Evolutionary conservation across 2,888 invertebrate species (phyloP).

Genomic region (Hecatera dysodea): DNA sequence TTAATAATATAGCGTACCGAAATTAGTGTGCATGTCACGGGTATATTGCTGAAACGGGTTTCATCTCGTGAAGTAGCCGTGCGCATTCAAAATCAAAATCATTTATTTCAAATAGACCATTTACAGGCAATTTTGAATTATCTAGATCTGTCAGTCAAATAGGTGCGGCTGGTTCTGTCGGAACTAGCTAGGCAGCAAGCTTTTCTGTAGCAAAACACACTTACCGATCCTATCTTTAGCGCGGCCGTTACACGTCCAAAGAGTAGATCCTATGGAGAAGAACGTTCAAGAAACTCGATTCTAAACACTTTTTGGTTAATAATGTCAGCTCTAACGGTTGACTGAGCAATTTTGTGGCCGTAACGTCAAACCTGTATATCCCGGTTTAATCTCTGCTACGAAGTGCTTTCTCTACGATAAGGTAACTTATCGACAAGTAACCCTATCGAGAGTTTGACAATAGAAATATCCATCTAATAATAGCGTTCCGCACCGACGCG

Average conservation of each 20-base stretch:
- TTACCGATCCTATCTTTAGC: too few relatives aligned
- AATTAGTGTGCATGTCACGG: slow-evolving; percentile 44
- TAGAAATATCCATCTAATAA: slow-evolving; percentile 56
- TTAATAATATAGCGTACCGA: slow-evolving; percentile 41
- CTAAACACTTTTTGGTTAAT: slow-evolving; percentile 60
- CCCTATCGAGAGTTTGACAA: slow-evolving; percentile 50
- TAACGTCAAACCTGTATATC: slow-evolving; percentile 66
- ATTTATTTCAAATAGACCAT: too few relatives aligned
- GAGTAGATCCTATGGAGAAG: too few relatives aligned
- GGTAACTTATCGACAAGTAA: slow-evolving; percentile 67
- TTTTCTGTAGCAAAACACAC: too few relatives aligned
- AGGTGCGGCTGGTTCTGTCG: too few relatives aligned
- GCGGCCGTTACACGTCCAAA: too few relatives aligned
- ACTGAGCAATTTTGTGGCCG: slow-evolving; percentile 70
- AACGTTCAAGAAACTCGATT: too few relatives aligned
- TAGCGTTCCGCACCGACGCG: slow-evolving; percentile 30
- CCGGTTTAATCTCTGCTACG: slow-evolving; percentile 62
- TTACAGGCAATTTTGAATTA: too few relatives aligned
- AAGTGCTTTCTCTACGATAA: slow-evolving; percentile 65
- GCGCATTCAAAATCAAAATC: slow-evolving; percentile 39
- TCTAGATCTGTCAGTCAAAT: too few relatives aligned
- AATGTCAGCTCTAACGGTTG: slow-evolving; percentile 66
- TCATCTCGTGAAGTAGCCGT: slow-evolving; percentile 35
- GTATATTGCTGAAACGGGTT: slow-evolving; percentile 53
- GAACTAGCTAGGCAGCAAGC: too few relatives aligned